Base-by-base conservation (phyloP, 2,888 invertebrate genomes). In the Pimpla rufipes region DNA sequence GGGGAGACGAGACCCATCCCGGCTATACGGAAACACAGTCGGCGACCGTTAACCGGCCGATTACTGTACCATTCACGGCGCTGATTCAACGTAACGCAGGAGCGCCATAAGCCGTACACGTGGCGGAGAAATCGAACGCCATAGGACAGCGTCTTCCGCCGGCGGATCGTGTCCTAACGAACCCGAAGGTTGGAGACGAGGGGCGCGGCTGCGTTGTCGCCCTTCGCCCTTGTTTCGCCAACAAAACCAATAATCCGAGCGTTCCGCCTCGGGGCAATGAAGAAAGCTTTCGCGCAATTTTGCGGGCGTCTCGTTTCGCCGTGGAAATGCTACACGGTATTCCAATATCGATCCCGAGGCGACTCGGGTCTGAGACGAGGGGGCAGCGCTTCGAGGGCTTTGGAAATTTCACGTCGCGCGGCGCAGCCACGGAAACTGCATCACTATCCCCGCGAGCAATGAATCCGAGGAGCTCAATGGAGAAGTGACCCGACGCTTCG, bases 241-340 rank as follows among this genome's bases (percentile, higher is more conserved):
- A 71, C 66, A 73, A 79, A 83, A 79, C 83, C 79, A 79, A 83
- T 83, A 83, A 83, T 76, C 83, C 67, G 52, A 47, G 50, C 62
- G 74, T 82, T 79, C 70, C 66, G 66, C 23, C 55, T 42, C 64
- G 42, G 68, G 59, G 55, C 79, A 79, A 83, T 77, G 79, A 77
- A 62, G 52, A 62, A 62, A 59, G 79, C 73, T 79, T 73, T 83
- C 76, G 76, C 29, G 52, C 76, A 83, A 79, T 83, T 83, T 73
- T 73, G 52, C 79, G 76, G 68, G 45, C 16, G 47, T 11, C 47
- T 18, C 52, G 66, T 71, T 50, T 67, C 42, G 21, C 18, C 42
- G 55, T 50, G 52, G 42, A 76, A 76, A 29, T 35, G 71, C 67
- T 35, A 73, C 68, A 66, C 40, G 40, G 79, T 75, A 40, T 67